Conservation (phyloP, 1,140 invertebrate species). For the Solenopsis invicta region DNA sequence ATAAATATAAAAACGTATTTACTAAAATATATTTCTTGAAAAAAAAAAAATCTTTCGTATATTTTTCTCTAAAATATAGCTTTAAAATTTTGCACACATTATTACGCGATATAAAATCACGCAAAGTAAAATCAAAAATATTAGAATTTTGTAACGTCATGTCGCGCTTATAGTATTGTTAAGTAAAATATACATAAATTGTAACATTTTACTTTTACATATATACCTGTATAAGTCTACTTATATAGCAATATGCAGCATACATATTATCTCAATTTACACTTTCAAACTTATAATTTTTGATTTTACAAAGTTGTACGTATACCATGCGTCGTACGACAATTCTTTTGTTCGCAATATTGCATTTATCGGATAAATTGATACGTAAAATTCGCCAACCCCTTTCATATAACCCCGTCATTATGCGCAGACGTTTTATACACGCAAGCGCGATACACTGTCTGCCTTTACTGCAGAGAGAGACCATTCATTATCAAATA, state of each 20-base stretch:
- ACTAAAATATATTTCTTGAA: not conserved
- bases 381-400: slow-evolving; percentile 18
- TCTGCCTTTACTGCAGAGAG: not conserved
- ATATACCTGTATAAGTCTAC: too few relatives aligned
- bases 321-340: not conserved
- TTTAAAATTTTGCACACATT: not conserved
- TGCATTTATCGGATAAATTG: not conserved
- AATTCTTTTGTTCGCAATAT: not conserved
- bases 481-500: slow-evolving; percentile 7
- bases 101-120: not conserved
- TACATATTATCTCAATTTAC: not conserved
- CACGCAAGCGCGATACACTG: slow-evolving; percentile 39
- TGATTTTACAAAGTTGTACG: not conserved
- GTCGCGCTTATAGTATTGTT: not conserved
- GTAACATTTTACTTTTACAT: slow-evolving; percentile 6
- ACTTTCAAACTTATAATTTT: not conserved
- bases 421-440: slow-evolving; percentile 35
- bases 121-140: not conserved
- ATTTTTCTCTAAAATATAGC: not conserved
- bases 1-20: not conserved
- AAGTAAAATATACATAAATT: not conserved
- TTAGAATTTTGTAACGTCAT: not conserved
- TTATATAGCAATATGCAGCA: not conserved
- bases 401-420: not conserved
- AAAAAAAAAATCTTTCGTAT: not conserved